Base-by-base conservation (phyloP, 1,140 invertebrate species). In the Olivierus martensii region DNA sequence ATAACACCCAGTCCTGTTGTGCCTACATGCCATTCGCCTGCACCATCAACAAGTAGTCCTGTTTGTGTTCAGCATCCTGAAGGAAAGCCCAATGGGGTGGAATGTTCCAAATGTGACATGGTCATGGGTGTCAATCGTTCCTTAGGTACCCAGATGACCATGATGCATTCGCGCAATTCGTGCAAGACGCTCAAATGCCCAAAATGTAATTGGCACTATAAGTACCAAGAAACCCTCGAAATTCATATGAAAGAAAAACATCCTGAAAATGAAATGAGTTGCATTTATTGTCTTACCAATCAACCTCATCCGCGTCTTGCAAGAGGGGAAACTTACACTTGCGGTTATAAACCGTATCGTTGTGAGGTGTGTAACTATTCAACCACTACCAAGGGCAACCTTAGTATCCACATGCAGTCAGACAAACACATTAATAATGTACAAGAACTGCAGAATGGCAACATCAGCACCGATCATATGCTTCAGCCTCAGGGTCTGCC, bases 171-270 rank as follows among this genome's bases (percentile, higher is more conserved):
- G 59, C 77, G 94, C 46, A 98, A 99, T 69, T 96, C 92, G 2
- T 98, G 93, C 69, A 99, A 99, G 73, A 99, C 94, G 1, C 75
- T 99, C 18, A 99, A 99, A 72, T 99, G 96, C 77, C 96, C 96
- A 0, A 97, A 98, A 70, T 99, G 96, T 67, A 99, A 99, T 72
- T 99, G 96, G 96, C 95, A 99, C 70, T 99, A 99, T 72, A 99
- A 99, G 72, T 99, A 99, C 67, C 94, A 99, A 72, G 96, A 99
- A 71, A 99, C 96, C 1, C 73, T 99, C 36, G 96, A 99, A 72
- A 99, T 99, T 63, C 96, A 99, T 70, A 99, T 99, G 94, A 96
- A 98, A 68, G 96, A 99, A 65, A 99, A 99, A 68, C 96, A 99
- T 71, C 92, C 93, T 0, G 95, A 99, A 66, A 91, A 84, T 56